Conservation (phyloP, 2,888 invertebrate species). For the Andrena camellia region DNA sequence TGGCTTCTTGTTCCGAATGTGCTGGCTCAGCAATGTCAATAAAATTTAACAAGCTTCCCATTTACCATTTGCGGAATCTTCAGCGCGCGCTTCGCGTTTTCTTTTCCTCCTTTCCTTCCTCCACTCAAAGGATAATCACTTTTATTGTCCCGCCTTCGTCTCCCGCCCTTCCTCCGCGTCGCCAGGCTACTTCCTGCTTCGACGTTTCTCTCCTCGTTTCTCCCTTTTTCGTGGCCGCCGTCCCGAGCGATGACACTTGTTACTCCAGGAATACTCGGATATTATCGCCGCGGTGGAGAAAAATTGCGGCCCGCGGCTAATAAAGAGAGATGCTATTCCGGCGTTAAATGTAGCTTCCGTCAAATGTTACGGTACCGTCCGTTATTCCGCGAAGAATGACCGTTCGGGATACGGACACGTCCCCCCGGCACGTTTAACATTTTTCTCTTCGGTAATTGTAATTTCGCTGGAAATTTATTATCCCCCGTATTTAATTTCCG, state of each 20-base stretch:
- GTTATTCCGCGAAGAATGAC: not conserved
- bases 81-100: slow-evolving; percentile 60
- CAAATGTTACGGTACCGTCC: not conserved
- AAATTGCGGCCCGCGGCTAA: slow-evolving; percentile 11
- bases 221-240: slow-evolving; percentile 23
- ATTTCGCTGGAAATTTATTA: slow-evolving; percentile 41
- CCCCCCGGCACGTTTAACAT: slow-evolving; percentile 12
- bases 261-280: slow-evolving; percentile 49
- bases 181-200: slow-evolving; percentile 54
- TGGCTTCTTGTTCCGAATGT: slow-evolving; percentile 75
- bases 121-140: slow-evolving; percentile 68
- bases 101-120: slow-evolving; percentile 55
- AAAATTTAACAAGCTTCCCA: slow-evolving; percentile 82
- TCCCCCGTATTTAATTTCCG: slow-evolving; percentile 36
- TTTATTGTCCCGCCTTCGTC: slow-evolving; percentile 62
- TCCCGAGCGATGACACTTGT: slow-evolving; percentile 45
- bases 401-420: not conserved
- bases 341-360: slow-evolving; percentile 49
- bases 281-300: slow-evolving; percentile 25
- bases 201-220: slow-evolving; percentile 21
- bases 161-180: slow-evolving; percentile 49
- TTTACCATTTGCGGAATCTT: slow-evolving; percentile 80
- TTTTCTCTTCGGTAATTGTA: not conserved
- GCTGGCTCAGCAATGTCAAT: slow-evolving; percentile 75
- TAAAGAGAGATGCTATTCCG: not conserved